Conservation (phyloP, 2,888 invertebrate genomes). For the Erebia aethiops region DNA sequence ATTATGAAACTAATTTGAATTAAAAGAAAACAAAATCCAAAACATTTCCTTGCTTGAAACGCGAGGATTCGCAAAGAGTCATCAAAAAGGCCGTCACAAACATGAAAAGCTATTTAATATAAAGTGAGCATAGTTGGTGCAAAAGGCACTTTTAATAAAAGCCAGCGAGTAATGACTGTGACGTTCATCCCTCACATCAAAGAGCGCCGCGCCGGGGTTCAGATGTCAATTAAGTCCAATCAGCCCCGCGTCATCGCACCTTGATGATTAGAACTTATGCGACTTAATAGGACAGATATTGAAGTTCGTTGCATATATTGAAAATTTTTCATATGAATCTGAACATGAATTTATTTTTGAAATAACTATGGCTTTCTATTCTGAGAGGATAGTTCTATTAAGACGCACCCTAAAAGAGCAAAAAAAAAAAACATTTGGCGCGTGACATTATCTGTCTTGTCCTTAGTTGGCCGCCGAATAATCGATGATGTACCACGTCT, state of each 20-base stretch:
- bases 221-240: constrained; percentile 85
- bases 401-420: too few species aligned
- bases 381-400: too few species aligned
- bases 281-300: neutral
- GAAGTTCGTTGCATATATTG: neutral
- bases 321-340: neutral
- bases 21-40: too few species aligned
- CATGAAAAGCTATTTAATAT: constrained; percentile 9
- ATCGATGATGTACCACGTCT: too few species aligned
- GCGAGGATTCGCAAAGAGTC: neutral
- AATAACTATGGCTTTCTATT: too few species aligned
- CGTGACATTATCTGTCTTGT: too few species aligned
- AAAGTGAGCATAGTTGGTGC: constrained; percentile 5
- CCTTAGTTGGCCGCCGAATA: too few species aligned
- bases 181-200: constrained; percentile 47
- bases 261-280: constrained; percentile 56
- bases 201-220: constrained; percentile 50
- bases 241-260: constrained; percentile 79
- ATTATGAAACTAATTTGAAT: too few species aligned
- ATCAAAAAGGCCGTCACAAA: neutral
- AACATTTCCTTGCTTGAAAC: neutral
- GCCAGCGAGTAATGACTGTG: constrained; percentile 35
- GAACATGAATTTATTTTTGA: neutral
- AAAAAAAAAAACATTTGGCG: too few species aligned
- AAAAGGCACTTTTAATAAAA: constrained; percentile 36